Evolutionary conservation across 1,140 invertebrate species (phyloP).

Genomic region (Myzus persicae): DNA sequence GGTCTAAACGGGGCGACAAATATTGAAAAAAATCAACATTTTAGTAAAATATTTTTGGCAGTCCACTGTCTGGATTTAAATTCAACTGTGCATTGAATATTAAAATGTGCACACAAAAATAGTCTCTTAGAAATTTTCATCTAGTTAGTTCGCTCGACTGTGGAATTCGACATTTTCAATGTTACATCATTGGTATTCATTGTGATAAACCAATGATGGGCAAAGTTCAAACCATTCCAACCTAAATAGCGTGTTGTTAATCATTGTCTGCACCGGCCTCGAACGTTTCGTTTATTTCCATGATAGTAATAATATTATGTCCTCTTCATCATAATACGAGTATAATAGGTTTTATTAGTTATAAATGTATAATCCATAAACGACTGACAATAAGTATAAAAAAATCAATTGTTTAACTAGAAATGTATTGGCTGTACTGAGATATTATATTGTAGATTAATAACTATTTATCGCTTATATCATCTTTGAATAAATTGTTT

Average conservation of each 20-base stretch:
- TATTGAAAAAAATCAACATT: too few relatives aligned
- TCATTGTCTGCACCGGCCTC: background rate
- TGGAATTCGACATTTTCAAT: background rate
- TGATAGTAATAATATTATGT: background rate
- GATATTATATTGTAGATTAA: too few relatives aligned
- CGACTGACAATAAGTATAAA: too few relatives aligned
- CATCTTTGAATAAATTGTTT: too few relatives aligned
- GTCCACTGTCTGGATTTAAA: background rate
- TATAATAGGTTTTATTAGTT: too few relatives aligned
- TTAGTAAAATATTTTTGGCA: too few relatives aligned
- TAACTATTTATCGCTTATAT: too few relatives aligned
- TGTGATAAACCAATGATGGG: conserved; percentile 24
- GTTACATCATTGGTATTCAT: background rate
- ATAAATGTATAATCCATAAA: too few relatives aligned
- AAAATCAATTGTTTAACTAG: too few relatives aligned
- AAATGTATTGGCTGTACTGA: too few relatives aligned
- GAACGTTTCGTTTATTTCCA: background rate
- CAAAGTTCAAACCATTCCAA: background rate
- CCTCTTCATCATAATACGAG: background rate
- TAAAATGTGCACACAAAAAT: background rate
- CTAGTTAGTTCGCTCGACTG: background rate
- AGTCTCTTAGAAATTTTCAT: background rate
- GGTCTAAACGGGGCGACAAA: too few relatives aligned
- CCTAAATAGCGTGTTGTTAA: background rate
- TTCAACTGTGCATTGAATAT: background rate